Evolutionary conservation across 2,113 vertebrate genomes (phyloP).

Genomic region (Himantopus leucocephalus): DNA sequence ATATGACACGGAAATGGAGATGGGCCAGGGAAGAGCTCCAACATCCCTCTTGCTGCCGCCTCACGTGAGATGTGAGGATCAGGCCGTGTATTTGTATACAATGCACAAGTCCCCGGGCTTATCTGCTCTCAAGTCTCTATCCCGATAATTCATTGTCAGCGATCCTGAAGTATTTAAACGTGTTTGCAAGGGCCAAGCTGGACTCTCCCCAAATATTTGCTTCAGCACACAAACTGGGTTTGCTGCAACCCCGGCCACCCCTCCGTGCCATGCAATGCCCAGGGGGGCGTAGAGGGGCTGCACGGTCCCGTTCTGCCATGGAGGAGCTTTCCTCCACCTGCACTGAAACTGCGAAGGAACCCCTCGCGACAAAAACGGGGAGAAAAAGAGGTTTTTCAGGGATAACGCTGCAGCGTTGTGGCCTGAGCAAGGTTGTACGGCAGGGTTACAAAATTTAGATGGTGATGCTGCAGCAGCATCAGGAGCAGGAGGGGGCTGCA

Average conservation of each 20-base stretch:
- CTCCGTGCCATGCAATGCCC: background rate
- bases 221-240: background rate
- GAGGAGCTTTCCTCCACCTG: background rate
- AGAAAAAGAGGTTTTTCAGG: background rate
- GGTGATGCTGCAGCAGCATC: fast-evolving
- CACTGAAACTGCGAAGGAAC: background rate
- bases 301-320: background rate
- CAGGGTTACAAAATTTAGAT: background rate
- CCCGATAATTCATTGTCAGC: background rate
- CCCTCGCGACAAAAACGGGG: fast-evolving
- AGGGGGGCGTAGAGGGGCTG: background rate
- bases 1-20: background rate
- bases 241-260: background rate
- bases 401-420: background rate
- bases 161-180: background rate
- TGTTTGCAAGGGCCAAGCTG: background rate
- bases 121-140: background rate
- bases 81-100: constrained; percentile 1
- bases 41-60: fast-evolving
- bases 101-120: background rate
- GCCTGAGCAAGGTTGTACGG: background rate
- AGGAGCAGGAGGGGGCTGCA: background rate
- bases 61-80: fast-evolving
- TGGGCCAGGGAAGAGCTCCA: background rate
- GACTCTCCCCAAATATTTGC: constrained; percentile 20